Conservation (phyloP, 2,113 vertebrate species). For the Pseudolaguvia tuberculata region DNA sequence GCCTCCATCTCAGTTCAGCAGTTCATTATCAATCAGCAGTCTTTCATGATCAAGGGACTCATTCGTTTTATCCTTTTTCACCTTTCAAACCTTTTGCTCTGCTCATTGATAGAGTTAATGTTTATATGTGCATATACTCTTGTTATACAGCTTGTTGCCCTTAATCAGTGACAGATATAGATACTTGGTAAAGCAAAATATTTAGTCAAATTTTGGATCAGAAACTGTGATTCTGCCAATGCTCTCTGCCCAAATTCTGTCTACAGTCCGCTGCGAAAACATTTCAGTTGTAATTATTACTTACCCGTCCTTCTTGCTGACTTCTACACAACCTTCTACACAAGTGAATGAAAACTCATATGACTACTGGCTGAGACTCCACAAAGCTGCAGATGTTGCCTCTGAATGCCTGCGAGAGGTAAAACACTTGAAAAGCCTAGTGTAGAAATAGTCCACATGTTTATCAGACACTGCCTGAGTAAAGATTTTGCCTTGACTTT, state of each 20-base stretch:
- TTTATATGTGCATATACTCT: background rate
- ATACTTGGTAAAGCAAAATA: conserved; percentile 14
- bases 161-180: background rate
- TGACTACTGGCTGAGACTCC: conserved; percentile 37
- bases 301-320: too few species aligned
- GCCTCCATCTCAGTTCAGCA: background rate
- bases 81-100: background rate
- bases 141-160: background rate
- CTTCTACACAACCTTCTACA: too few species aligned
- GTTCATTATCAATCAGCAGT: background rate
- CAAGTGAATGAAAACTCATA: too few species aligned
- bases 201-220: conserved; percentile 31
- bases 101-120: too few species aligned
- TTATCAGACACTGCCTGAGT: too few species aligned
- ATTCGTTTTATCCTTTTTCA: background rate
- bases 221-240: background rate
- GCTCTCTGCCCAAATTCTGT: too few species aligned
- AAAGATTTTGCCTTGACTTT: too few species aligned
- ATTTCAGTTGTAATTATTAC: too few species aligned
- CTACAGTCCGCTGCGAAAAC: too few species aligned
- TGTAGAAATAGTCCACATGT: too few species aligned
- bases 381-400: conserved; percentile 25
- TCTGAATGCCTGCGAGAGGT: conserved; percentile 27
- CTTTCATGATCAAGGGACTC: background rate
- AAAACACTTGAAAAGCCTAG: conserved; percentile 17